These are phyloP conservation scores for Rutilus rutilus DNA, from an alignment of 2,113 vertebrate species.

Conservation along the genomic window DNA sequence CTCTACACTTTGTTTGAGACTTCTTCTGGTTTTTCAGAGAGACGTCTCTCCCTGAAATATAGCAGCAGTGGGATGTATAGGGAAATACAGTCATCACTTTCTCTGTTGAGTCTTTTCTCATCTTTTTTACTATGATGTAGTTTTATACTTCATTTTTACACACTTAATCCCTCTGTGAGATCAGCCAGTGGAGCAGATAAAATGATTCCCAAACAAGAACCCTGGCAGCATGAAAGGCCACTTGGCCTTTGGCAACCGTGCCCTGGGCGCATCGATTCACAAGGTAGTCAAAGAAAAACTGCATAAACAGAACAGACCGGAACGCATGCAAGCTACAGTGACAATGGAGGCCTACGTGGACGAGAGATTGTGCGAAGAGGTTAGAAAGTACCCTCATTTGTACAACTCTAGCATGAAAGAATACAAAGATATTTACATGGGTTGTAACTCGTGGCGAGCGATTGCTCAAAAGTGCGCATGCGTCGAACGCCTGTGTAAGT, in stretches of 20 bases:
- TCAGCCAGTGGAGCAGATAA: constrained; percentile 32
- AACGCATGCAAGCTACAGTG: too few species aligned
- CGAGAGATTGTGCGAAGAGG: too few species aligned
- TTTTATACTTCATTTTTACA: neutral
- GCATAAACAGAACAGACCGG: too few species aligned
- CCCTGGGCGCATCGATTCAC: too few species aligned
- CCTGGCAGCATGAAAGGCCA: neutral
- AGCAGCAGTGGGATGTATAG: neutral
- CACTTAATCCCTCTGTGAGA: neutral
- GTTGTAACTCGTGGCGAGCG: too few species aligned
- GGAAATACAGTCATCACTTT: neutral
- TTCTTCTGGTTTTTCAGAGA: neutral
- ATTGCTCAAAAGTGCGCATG: too few species aligned
- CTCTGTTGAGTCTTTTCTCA: neutral
- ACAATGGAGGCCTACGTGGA: too few species aligned
- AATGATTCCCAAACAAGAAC: constrained; percentile 45
- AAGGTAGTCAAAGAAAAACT: too few species aligned
- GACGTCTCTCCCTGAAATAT: neutral
- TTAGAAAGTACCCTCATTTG: too few species aligned
- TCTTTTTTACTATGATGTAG: neutral
- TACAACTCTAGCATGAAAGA: too few species aligned
- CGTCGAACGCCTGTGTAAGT: too few species aligned
- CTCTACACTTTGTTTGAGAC: constrained; percentile 9
- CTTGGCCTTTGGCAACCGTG: neutral
- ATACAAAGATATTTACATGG: too few species aligned